Percentiles rank a stretch among this genome's conserved stretches.
Conservation (phyloP, 2,113 vertebrate species). For the Mustela nigripes region DNA sequence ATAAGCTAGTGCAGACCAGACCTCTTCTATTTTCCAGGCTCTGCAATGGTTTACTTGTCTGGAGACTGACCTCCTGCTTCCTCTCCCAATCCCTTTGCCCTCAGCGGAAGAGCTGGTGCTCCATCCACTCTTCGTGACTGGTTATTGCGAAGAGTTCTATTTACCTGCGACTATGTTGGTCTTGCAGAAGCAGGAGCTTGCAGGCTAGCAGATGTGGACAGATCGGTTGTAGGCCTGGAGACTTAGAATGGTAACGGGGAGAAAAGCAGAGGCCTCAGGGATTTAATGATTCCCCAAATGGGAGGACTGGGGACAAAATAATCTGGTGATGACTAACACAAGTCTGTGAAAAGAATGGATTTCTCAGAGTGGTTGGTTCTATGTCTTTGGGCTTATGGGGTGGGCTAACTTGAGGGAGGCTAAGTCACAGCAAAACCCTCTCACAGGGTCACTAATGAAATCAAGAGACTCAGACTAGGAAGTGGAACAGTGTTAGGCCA, state of each 20-base stretch:
- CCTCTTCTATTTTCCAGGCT: not conserved
- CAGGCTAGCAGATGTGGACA: not conserved
- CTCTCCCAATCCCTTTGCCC: no score
- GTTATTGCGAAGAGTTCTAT: no score
- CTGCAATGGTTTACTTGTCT: not conserved
- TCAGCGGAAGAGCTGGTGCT: not conserved
- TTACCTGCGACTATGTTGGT: rapidly evolving
- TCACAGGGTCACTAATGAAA: not conserved
- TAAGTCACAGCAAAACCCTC: not conserved
- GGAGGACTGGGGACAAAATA: not conserved
- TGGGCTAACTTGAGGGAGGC: not conserved
- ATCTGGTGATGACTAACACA: not conserved
- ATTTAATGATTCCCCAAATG: not conserved
- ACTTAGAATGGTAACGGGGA: not conserved
- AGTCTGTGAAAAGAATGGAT: not conserved
- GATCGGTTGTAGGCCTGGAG: not conserved
- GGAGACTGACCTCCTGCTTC: not conserved
- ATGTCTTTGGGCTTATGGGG: not conserved
- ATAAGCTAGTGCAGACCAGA: not conserved
- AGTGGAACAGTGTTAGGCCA: not conserved
- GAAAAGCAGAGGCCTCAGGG: not conserved
- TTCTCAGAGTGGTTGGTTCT: not conserved
- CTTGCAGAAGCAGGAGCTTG: not conserved
- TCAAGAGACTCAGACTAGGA: not conserved
- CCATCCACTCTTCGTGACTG: rapidly evolving